Evolutionary conservation across 2,797 vertebrate genomes (phyloP).

Genomic region (Pseudomugil gertrudae): DNA sequence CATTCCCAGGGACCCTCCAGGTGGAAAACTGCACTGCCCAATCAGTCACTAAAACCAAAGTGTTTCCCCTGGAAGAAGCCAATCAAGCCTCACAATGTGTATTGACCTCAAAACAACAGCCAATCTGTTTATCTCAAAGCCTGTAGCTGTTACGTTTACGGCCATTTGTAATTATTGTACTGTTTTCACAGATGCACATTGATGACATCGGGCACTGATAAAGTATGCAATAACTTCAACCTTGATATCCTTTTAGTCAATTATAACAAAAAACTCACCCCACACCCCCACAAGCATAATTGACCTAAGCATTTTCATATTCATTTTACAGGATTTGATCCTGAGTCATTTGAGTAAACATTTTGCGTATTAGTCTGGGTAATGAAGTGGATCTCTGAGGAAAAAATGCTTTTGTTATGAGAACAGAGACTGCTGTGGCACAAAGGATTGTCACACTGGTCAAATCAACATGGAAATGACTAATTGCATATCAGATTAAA

Average conservation of each 20-base stretch:
- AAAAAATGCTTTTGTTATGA: conserved; percentile 74
- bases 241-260: conserved; percentile 59
- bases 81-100: conserved; percentile 53
- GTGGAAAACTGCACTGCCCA: conserved; percentile 78
- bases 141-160: conserved; percentile 62
- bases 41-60: conserved; percentile 74
- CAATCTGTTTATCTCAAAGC: conserved; percentile 68
- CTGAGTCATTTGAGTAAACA: conserved; percentile 80
- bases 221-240: conserved; percentile 45
- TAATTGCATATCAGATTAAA: conserved; percentile 65
- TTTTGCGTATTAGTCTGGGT: conserved; percentile 79
- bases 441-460: conserved; percentile 67
- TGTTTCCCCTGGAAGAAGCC: conserved; percentile 42
- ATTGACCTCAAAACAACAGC: conserved; percentile 55
- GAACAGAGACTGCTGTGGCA: conserved; percentile 52
- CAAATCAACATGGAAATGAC: conserved; percentile 64
- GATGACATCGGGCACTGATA: conserved; percentile 48
- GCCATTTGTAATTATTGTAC: conserved; percentile 70
- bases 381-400: conserved; percentile 81
- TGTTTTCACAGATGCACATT: conserved; percentile 60
- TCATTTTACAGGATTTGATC: conserved; percentile 72
- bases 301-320: conserved; percentile 70
- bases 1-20: conserved; percentile 55
- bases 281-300: conserved; percentile 54
- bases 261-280: conserved; percentile 68